phyloP scores from a whole-genome alignment of 2,888 invertebrate genomes.

The Epinotia bilunana region DNA sequence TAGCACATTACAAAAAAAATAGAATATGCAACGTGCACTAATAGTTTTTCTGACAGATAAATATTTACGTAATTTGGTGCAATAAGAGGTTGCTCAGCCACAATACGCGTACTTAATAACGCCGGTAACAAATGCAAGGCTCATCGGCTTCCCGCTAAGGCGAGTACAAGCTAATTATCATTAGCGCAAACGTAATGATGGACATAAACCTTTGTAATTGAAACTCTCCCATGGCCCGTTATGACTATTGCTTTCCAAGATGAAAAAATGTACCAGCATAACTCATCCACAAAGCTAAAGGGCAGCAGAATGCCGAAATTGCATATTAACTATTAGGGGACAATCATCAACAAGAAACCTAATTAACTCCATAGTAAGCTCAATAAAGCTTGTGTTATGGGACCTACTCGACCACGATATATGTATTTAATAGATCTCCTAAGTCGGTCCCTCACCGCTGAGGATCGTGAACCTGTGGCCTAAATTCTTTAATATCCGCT shows the following conservation, averaged over 20 bases:
- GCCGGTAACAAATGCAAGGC: conserved; percentile 37
- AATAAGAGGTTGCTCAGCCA: conserved; percentile 1
- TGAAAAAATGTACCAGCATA: neutral
- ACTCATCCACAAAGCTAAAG: conserved; percentile 14
- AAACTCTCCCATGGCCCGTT: conserved; percentile 41
- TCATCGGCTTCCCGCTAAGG: conserved; percentile 46
- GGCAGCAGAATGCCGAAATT: neutral
- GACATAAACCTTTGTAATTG: conserved; percentile 44
- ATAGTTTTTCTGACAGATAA: conserved; percentile 24
- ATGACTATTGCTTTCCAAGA: neutral
- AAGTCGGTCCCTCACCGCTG: too few species aligned
- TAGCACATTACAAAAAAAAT: too few species aligned
- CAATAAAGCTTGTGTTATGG: too few species aligned
- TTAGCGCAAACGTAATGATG: conserved; percentile 47
- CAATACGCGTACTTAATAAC: conserved; percentile 14
- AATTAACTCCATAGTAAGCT: too few species aligned
- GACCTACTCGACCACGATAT: neutral
- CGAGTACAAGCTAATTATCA: conserved; percentile 50
- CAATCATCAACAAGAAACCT: too few species aligned
- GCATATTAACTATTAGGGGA: neutral
- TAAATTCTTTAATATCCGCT: too few species aligned
- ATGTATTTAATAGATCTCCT: too few species aligned
- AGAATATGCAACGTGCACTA: neutral
- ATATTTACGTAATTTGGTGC: conserved; percentile 25
- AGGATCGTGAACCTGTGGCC: too few species aligned